Evolutionary conservation across 2,797 vertebrate genomes (phyloP), one percentile per base, ranked within the genome.

Genomic region (Acanthornis magna): DNA sequence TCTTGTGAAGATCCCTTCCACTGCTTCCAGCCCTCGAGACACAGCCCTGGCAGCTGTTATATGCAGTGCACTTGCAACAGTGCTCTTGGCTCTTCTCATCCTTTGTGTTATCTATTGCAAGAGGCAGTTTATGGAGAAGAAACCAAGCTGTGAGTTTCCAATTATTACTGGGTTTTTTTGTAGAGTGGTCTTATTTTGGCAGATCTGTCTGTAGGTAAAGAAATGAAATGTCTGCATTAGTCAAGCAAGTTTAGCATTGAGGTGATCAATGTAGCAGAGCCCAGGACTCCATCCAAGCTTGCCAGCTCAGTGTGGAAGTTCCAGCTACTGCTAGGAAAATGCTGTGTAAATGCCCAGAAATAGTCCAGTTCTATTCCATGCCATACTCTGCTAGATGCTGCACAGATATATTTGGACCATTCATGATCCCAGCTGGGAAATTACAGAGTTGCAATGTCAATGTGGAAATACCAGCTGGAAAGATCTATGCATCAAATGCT

Each of bases 51-150:
- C 99, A 1, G 99, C 99, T 0, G 98, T 99, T 79, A 99, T 99
- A 97, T 99, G 99, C 97, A 99, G 99, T 6, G 99, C 99, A 13
- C 98, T 99, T 95, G 98, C 99, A 21, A 99, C 99, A 0, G 99
- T 99, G 63, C 98, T 99, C 85, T 97, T 99, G 78, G 99, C 99
- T 55, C 98, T 99, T 70, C 98, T 99, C 65, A 98, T 99, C 88
- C 98, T 99, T 36, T 99, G 99, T 22, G 97, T 99, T 94, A 99
- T 99, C 97, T 99, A 99, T 93, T 99, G 99, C 95, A 99, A 99
- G 97, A 98, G 99, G 61, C 99, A 99, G 95, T 98, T 99, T 74
- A 98, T 99, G 98, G 99, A 99, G 97, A 99, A 99, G 96, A 99
- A 99, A 70, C 98, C 99, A 95, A 98, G 97, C 48, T 99, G 99